Evolutionary conservation across 1,140 invertebrate genomes (phyloP).

Genomic region (Anastatus disparis): DNA sequence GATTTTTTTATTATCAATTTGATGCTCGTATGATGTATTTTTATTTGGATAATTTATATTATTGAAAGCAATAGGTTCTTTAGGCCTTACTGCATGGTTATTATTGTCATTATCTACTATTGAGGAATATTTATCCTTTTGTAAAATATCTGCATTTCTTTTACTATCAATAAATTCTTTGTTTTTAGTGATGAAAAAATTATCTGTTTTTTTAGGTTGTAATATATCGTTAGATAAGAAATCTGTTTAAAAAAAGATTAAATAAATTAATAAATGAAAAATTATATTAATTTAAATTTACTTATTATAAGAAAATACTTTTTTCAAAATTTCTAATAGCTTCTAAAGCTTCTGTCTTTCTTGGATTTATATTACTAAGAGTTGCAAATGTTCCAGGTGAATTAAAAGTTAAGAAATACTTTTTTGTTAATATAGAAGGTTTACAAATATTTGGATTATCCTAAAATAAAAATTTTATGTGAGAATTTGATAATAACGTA

Average conservation of each 20-base stretch:
- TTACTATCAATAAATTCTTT: conserved; percentile 18
- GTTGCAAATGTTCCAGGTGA: conserved; percentile 49
- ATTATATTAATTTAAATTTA: conserved; percentile 15
- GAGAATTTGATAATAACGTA: no score
- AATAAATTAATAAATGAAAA: not conserved
- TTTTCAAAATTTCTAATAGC: conserved; percentile 49
- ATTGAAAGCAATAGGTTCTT: not conserved
- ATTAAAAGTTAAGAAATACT: conserved; percentile 45
- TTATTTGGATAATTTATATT: conserved; percentile 1
- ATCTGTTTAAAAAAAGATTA: conserved; percentile 33
- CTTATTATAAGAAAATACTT: conserved; percentile 45
- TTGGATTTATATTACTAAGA: conserved; percentile 48
- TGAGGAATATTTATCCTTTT: conserved; percentile 4
- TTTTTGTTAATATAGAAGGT: conserved; percentile 40
- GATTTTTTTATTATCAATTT: conserved; percentile 30
- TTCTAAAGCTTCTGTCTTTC: conserved; percentile 47
- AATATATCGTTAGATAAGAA: conserved; percentile 43
- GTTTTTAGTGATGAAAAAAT: conserved; percentile 25
- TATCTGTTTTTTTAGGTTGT: conserved; percentile 26
- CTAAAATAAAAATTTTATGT: no score
- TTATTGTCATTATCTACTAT: conserved; percentile 31
- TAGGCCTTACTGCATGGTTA: conserved; percentile 4
- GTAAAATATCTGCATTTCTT: not conserved
- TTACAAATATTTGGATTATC: conserved; percentile 43
- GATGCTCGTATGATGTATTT: not conserved